These are phyloP conservation scores for Naja naja DNA, from an alignment of 2,113 vertebrate genomes.

Conservation along the genomic window DNA sequence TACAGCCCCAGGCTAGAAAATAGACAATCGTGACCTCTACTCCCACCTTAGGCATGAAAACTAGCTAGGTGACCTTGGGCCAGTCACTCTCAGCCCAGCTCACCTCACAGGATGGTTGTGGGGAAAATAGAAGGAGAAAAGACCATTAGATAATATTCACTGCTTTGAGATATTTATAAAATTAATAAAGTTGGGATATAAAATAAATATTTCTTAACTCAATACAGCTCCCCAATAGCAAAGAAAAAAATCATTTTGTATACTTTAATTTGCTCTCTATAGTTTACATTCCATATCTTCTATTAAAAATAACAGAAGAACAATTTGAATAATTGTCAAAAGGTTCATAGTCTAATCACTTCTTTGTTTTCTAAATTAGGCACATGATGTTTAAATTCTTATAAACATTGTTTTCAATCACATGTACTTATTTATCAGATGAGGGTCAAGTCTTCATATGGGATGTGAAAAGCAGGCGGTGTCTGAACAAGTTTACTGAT, in stretches of 20 bases:
- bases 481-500: conserved; percentile 84
- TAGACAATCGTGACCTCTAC: neutral
- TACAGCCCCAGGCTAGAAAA: neutral
- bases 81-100: neutral
- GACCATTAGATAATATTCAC: neutral
- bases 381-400: neutral
- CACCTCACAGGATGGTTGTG: neutral
- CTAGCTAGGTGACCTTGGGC: neutral
- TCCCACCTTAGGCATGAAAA: neutral
- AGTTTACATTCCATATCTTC: neutral
- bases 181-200: neutral
- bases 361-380: neutral
- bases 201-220: neutral
- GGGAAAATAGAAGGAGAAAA: neutral
- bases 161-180: neutral
- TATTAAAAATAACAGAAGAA: neutral
- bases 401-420: neutral
- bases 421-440: conserved; percentile 63
- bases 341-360: neutral
- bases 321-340: neutral
- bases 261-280: neutral
- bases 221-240: neutral
- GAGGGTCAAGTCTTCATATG: conserved; percentile 90
- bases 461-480: conserved; percentile 86
- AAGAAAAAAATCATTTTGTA: neutral